Evolutionary conservation across 2,888 invertebrate genomes (phyloP).

Genomic region (Globia sparganii): DNA sequence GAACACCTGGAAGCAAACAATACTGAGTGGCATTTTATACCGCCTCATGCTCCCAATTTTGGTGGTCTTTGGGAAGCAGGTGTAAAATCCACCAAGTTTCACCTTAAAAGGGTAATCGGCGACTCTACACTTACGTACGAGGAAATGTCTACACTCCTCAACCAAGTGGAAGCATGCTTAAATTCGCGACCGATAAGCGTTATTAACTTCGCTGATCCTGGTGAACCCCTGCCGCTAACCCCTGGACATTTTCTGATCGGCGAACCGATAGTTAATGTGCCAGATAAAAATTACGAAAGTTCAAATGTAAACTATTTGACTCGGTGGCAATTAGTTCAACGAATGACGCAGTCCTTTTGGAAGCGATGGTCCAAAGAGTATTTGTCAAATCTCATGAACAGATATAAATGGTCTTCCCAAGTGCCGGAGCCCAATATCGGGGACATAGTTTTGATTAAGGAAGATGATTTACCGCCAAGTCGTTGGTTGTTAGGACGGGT

Average conservation of each 20-base stretch:
- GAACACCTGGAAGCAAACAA: conserved; percentile 8
- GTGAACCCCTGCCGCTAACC: neutral
- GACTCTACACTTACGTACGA: neutral
- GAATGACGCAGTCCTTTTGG: conserved; percentile 9
- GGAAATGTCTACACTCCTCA: conserved; percentile 4
- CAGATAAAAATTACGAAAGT: neutral
- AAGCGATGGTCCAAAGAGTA: conserved; percentile 23
- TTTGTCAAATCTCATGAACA: conserved; percentile 12
- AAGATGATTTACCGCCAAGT: conserved; percentile 13
- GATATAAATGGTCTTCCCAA: conserved; percentile 23
- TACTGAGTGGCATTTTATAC: conserved; percentile 12
- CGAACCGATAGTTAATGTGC: conserved; percentile 6
- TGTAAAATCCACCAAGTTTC: neutral
- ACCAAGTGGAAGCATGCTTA: conserved; percentile 2
- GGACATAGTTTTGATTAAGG: conserved; percentile 46
- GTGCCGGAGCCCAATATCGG: conserved; percentile 21
- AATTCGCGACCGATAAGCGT: conserved; percentile 13
- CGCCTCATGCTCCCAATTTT: conserved; percentile 4
- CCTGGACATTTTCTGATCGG: conserved; percentile 7
- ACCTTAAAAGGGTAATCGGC: conserved; percentile 4
- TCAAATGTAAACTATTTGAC: conserved; percentile 4
- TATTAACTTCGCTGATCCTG: conserved; percentile 2
- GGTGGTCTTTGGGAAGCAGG: conserved; percentile 1
- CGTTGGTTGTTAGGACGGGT: conserved; percentile 13
- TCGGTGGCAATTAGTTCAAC: conserved; percentile 17